Conservation (phyloP, 2,797 vertebrate genomes). For the Naso thynnoides region DNA sequence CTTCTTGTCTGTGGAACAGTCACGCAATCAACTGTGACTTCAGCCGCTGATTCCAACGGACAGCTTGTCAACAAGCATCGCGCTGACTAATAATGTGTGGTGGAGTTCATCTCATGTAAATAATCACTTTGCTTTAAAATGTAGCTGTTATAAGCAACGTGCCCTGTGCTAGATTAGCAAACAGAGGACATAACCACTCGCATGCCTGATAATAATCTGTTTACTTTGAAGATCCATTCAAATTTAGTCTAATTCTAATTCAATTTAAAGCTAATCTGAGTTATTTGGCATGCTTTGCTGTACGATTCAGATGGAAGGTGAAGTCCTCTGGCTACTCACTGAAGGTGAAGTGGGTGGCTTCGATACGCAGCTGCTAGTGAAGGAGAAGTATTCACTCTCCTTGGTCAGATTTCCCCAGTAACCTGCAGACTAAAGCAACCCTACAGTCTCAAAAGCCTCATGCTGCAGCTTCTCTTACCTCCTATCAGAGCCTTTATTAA, state of each 20-base stretch:
- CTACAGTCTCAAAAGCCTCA: slow-evolving; percentile 10
- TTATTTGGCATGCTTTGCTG: slow-evolving; percentile 24
- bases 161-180: slow-evolving; percentile 44
- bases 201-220: slow-evolving; percentile 36
- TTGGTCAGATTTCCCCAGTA: slow-evolving; percentile 4
- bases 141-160: slow-evolving; percentile 34
- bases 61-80: slow-evolving; percentile 75
- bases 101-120: slow-evolving; percentile 58
- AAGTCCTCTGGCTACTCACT: background rate
- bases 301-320: slow-evolving; percentile 1
- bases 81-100: slow-evolving; percentile 69
- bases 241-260: slow-evolving; percentile 30
- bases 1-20: slow-evolving; percentile 58
- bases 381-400: background rate
- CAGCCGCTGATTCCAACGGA: slow-evolving; percentile 70
- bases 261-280: slow-evolving; percentile 39
- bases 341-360: slow-evolving; percentile 20
- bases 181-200: slow-evolving; percentile 26
- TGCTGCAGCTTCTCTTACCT: background rate
- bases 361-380: slow-evolving; percentile 13
- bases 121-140: slow-evolving; percentile 55
- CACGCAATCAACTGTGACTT: slow-evolving; percentile 64
- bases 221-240: slow-evolving; percentile 40
- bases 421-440: slow-evolving; percentile 14
- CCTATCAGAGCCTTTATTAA: slow-evolving; percentile 1